Evolutionary conservation across 2,113 vertebrate species (phyloP).

Genomic region (Parus major): DNA sequence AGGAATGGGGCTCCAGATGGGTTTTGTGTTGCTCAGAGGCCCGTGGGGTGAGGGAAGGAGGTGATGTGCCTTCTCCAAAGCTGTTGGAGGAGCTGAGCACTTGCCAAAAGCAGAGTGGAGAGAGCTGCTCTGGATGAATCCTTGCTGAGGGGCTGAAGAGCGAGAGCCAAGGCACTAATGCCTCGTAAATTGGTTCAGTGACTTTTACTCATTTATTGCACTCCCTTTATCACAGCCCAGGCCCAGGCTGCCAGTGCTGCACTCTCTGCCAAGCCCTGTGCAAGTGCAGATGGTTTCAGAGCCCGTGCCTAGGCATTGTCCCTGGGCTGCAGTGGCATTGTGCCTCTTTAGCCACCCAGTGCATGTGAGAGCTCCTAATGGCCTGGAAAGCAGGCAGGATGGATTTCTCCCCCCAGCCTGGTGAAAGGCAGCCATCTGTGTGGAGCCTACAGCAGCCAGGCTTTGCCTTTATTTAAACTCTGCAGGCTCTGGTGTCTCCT

Average conservation of each 20-base stretch:
- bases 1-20: neutral
- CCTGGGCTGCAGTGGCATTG: constrained; percentile 3
- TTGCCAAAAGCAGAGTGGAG: constrained; percentile 30
- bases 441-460: neutral
- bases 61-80: neutral
- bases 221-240: neutral
- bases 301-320: neutral
- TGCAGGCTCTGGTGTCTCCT: neutral
- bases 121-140: constrained; percentile 6
- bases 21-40: neutral
- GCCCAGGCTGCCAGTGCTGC: neutral
- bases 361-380: constrained; percentile 28
- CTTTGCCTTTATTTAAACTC: constrained; percentile 5
- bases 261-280: constrained; percentile 21
- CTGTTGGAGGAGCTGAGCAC: neutral
- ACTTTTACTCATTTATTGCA: constrained; percentile 50
- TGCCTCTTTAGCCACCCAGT: neutral
- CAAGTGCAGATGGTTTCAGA: constrained; percentile 42
- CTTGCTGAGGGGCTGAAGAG: constrained; percentile 10
- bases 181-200: constrained; percentile 59
- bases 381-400: constrained; percentile 39
- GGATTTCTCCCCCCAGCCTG: neutral
- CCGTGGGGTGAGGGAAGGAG: neutral
- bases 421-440: neutral
- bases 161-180: constrained; percentile 44